Evolutionary conservation across 2,888 invertebrate species (phyloP), one percentile per base, ranked within the genome.

Genomic region (Limenitis camilla): DNA sequence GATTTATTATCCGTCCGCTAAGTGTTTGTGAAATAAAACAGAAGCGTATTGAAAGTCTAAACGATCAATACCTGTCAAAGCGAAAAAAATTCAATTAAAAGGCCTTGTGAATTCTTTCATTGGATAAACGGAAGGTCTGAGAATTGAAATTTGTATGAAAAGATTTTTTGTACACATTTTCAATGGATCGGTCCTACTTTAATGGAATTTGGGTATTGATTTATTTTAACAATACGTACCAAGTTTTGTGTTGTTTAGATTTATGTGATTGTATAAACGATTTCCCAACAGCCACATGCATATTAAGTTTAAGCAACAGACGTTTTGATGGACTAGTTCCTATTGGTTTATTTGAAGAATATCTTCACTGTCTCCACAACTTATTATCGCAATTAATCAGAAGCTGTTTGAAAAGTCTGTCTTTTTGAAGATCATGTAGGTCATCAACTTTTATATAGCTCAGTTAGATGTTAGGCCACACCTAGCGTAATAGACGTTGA

Each of bases 31-130:
- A 72, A 77, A 76, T 77, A 71, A 79, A 80, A 82, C 78, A 79
- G 74, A 72, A 56, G 76, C 72, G 74, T 75, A 78, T 80, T 78
- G 75, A 78, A 78, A 72, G 66, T 68, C 70, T 68, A 50, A 64
- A 67, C 77, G 75, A 83, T 83, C 82, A 82, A 83, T 84, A 81
- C 74, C 81, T 77, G 79, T 78, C 81, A 78, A 78, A 76, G 75
- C 62, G 68, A 69, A 76, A 80, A 74, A 81, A 79, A 76, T 67
- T 79, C 81, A 83, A 82, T 83, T 82, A 81, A 81, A 78, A 75
- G 68, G 68, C 66, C 65, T 67, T 64, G 63, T 69, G 71, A 71
- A 76, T 77, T 78, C 78, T 74, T 82, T 78, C 71, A 76, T 69
- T 72, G 72, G 69, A 70, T 78, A 78, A 81, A 77, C 78, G 78